Evolutionary conservation across 2,888 invertebrate genomes (phyloP), one percentile per base, ranked within the genome.

Genomic region (Stramonita haemastoma): DNA sequence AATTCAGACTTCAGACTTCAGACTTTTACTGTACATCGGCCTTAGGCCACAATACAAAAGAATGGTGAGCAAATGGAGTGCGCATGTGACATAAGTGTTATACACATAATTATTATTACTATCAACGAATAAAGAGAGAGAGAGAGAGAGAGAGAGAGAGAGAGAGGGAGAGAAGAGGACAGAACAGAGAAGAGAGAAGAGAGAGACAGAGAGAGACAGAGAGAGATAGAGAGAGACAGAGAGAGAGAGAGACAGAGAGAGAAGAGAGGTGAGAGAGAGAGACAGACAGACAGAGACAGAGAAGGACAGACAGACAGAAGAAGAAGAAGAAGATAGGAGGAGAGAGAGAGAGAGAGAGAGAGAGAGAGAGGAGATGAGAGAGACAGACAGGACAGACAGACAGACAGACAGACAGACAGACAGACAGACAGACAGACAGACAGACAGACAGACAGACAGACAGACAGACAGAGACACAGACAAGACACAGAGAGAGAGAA

Each of bases 331-430:
- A 84, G 84, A 84, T 6, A 84, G 46, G 19, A 6, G 36, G 34
- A 84, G 84, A 84, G 36, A 84, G 46, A 36, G 84, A 84, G 46
- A 84, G 84, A 84, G 84, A 84, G 46, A 84, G 84, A 84, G 36
- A 84, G 46, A 84, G 8, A 84, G 84, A 84, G 84, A 79, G 79
- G 13, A 26, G 26, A 26, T 22, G 26, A 66, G 66, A 66, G 4
- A 66, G 26, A 66, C 6, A 6, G 66, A 66, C 19, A 17, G 66
- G 66, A 22, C 6, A 22, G 66, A 22, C 19, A 22, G 66, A 22
- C 19, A 22, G 66, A 22, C 19, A 22, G 66, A 22, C 6, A 22
- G 66, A 22, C 6, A 22, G 5, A 22, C 6, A 22, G 5, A 22
- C 26, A 22, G 66, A 66, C 4, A 66, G 66, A 66, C 2, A 66